These are phyloP conservation scores for Thunnus maccoyii DNA, from an alignment of 2,113 vertebrate species.

Conservation along the genomic window DNA sequence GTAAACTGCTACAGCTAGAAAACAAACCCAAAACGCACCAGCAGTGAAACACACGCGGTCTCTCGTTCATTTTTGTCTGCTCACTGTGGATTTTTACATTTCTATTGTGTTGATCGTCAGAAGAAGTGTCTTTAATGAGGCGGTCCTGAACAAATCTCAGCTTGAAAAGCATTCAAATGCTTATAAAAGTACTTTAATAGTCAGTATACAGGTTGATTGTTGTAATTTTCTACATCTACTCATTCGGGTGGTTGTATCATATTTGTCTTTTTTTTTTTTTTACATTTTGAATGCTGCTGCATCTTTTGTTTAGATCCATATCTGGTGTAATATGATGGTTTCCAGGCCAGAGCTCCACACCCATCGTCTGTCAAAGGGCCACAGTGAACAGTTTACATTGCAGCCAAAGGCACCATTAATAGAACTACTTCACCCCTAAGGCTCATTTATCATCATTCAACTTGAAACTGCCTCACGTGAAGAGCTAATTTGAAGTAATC, in stretches of 20 bases:
- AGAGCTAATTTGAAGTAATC: not conserved
- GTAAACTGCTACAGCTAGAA: conserved; percentile 61
- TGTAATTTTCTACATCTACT: not conserved
- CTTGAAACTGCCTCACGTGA: not conserved
- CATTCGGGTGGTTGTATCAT: not conserved
- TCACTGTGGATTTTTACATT: conserved; percentile 5
- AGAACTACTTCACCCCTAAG: conserved; percentile 24
- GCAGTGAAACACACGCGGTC: conserved; percentile 1
- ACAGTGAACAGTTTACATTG: conserved; percentile 25
- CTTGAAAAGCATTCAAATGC: not conserved
- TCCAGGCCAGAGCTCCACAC: not conserved
- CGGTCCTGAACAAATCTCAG: not conserved
- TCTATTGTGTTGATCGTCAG: not conserved
- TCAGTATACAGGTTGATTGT: conserved; percentile 10
- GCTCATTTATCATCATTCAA: conserved; percentile 5
- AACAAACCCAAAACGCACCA: not conserved
- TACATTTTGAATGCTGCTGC: not conserved
- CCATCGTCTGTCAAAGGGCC: not conserved
- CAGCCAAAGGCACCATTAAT: conserved; percentile 61
- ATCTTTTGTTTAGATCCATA: not conserved
- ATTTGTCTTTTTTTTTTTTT: too few relatives aligned
- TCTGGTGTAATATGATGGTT: not conserved
- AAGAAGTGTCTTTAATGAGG: not conserved
- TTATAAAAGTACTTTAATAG: not conserved
- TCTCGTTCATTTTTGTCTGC: conserved; percentile 2